Evolutionary conservation across 2,113 vertebrate genomes (phyloP), one percentile per base, ranked within the genome.

Genomic region (Tauraco erythrolophus): DNA sequence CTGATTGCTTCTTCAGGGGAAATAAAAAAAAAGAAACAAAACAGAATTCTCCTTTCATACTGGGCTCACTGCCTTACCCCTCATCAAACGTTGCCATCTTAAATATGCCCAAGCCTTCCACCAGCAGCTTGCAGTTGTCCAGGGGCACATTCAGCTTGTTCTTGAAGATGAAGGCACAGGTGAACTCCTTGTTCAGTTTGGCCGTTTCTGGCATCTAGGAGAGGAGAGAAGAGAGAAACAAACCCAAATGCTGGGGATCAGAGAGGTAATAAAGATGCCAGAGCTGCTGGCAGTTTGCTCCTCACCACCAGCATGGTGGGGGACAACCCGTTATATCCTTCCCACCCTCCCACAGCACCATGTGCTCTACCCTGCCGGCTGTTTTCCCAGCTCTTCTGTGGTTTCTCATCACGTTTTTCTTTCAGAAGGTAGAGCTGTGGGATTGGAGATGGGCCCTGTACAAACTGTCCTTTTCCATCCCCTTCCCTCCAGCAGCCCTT

Each of bases 61-160:
- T 19, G 48, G 23, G 14, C 54, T 85, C 33, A 21, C 84, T 25
- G 65, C 65, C 97, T 97, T 96, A 98, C 97, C 97, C 97, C n/a
- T 96, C 65, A 8, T 98, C 92, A 68, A 97, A 96, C 1, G 41
- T 90, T 41, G 98, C 45, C 89, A 94, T 48, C 21, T 87, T 90
- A 83, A 97, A 94, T 19, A 98, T 37, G 69, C 97, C 98, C 83
- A 98, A 83, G 82, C 98, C 97, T 66, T 98, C 98, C 86, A 98
- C 94, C 14, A 96, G 50, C 60, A 98, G 89, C 77, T 95, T 97
- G 95, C 97, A 97, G 12, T 97, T 94, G 16, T 96, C 95, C 87
- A 98, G 50, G 35, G 90, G 39, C 53, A 98, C 14, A 2, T 95
- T 90, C 78, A 98, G 88, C 33, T 91, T 92, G 71, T 98, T 98